Evolutionary conservation across 2,888 invertebrate genomes (phyloP), one percentile per base, ranked within the genome.

Genomic region (Mythimna loreyi): DNA sequence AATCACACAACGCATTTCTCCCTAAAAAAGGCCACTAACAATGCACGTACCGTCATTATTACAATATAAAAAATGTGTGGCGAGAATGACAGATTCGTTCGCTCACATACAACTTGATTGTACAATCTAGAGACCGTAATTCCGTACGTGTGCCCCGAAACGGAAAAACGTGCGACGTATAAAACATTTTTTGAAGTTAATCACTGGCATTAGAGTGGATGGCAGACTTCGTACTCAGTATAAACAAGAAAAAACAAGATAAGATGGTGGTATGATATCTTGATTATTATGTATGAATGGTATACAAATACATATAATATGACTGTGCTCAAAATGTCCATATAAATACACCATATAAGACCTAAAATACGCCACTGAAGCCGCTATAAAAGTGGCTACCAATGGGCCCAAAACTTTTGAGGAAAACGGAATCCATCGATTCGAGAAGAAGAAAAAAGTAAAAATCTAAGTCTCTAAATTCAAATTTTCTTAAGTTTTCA

Each of bases 151-250:
- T 61, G 33, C n/a, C 53, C 40, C 28, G 30, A 68, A 75, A 75
- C 62, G 62, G 47, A 49, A 53, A 72, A 75, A 67, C 65, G 69
- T 81, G 72, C 5, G 23, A 50, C 50, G 45, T 66, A 75, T 78
- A 78, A 72, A 81, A 75, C 52, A 81, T 81, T 78, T 78, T 68
- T 62, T 77, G 33, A 55, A 69, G 56, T 75, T 78, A 69, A 80
- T 78, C 67, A 72, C 59, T 40, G 28, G 52, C 49, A 63, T 66
- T 43, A 55, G 1, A 45, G 16, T 5, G 47, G 19, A 57, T 52
- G 36, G 19, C 21, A 21, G 71, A 23, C 52, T 67, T 36, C 6
- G 7, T 33, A 16, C 33, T 21, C 47, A 1, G 36, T 23, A n/a
- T 36, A 23, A 8, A 47, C 8, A 69, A 45, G 16, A 36, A 45